These are phyloP conservation scores for Yponomeuta sedellus DNA, from an alignment of 2,888 invertebrate genomes.

Conservation along the genomic window DNA sequence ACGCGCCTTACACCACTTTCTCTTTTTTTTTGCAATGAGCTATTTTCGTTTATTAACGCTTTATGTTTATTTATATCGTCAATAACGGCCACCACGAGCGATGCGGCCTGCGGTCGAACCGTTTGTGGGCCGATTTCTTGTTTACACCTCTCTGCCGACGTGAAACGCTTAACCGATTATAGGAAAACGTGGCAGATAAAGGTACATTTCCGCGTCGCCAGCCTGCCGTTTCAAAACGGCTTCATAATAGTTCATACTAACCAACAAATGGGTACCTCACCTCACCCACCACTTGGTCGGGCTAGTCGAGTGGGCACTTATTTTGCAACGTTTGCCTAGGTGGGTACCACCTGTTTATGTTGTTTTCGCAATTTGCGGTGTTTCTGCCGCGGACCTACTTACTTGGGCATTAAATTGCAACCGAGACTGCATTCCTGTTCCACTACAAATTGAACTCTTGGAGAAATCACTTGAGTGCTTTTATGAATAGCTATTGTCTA, in stretches of 20 bases:
- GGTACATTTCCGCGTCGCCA: slow-evolving; percentile 50
- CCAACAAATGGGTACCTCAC: slow-evolving; percentile 30
- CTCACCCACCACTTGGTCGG: slow-evolving; percentile 29
- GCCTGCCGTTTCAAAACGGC: slow-evolving; percentile 46
- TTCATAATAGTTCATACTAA: slow-evolving; percentile 43
- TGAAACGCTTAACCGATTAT: slow-evolving; percentile 45
- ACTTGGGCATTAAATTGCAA: slow-evolving; percentile 3
- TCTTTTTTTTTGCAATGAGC: background rate
- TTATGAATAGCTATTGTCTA: background rate
- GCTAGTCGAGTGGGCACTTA: slow-evolving; percentile 32
- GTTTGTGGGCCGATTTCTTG: slow-evolving; percentile 61
- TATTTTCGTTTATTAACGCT: slow-evolving; percentile 15
- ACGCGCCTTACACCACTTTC: slow-evolving; percentile 32
- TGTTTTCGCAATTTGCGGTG: slow-evolving; percentile 15
- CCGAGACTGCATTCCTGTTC: background rate
- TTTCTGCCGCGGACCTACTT: background rate
- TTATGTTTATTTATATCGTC: slow-evolving; percentile 20
- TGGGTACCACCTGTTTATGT: slow-evolving; percentile 3
- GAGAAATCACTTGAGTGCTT: background rate
- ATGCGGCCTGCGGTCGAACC: slow-evolving; percentile 59
- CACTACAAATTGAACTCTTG: background rate
- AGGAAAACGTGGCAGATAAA: slow-evolving; percentile 43
- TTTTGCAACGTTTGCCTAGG: slow-evolving; percentile 29
- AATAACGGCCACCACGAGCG: slow-evolving; percentile 57
- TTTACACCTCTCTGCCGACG: slow-evolving; percentile 45